These are phyloP conservation scores for Molossus molossus DNA, from an alignment of 2,797 vertebrate species.

Conservation along the genomic window DNA sequence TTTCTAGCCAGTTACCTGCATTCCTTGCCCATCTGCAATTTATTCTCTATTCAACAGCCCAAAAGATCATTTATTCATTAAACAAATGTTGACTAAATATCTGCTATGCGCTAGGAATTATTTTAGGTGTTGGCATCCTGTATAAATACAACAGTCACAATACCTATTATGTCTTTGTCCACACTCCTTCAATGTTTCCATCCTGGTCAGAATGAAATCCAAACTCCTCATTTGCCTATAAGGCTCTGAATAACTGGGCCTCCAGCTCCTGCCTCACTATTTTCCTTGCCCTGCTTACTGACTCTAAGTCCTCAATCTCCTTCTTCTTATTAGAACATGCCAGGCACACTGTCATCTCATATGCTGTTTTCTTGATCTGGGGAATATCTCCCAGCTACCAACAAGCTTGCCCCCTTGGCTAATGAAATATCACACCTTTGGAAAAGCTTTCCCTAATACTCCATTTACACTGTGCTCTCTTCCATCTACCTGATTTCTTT, in stretches of 20 bases:
- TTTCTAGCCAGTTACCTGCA: not conserved
- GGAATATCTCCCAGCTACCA: too few species aligned
- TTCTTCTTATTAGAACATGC: not conserved
- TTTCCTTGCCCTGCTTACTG: not conserved
- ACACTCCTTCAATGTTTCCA: not conserved
- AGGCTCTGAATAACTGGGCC: rapidly evolving
- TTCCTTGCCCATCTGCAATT: not conserved
- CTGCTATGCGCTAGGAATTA: not conserved
- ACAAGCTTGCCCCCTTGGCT: not conserved
- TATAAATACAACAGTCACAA: not conserved
- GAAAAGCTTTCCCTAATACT: not conserved
- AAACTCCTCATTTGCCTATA: not conserved
- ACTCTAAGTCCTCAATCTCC: not conserved
- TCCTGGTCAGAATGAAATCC: not conserved
- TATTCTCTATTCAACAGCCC: not conserved
- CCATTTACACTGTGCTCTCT: not conserved
- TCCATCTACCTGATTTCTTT: not conserved
- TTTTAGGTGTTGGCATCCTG: not conserved
- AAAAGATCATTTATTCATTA: slow-evolving; percentile 20
- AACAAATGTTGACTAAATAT: not conserved
- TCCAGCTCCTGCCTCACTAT: not conserved
- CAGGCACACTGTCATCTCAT: not conserved
- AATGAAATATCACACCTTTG: not conserved
- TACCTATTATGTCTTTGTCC: not conserved
- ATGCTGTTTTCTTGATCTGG: not conserved